Percentiles rank a stretch among this genome's conserved stretches.
Conservation (phyloP, 2,888 invertebrate genomes). For the Agrenia bidenticulata region DNA sequence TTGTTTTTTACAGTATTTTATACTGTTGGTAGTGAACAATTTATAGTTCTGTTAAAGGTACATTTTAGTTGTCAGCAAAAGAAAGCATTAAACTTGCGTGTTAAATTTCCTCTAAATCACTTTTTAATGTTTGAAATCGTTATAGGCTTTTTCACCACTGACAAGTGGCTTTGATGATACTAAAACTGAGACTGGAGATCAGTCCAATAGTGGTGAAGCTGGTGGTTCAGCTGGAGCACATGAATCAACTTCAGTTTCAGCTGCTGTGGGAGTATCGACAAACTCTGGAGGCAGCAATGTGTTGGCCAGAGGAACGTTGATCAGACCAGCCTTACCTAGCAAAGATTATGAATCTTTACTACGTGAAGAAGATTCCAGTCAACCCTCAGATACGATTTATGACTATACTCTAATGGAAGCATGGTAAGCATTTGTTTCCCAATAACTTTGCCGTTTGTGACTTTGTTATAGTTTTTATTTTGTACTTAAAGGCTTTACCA, state of each 20-base stretch:
- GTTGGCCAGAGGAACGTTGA: conserved; percentile 57
- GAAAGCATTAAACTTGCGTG: too few species aligned
- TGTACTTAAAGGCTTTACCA: conserved; percentile 75
- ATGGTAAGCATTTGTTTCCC: conserved; percentile 65
- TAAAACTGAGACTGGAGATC: conserved; percentile 41
- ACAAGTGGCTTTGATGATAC: conserved; percentile 48
- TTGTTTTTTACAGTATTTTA: too few species aligned
- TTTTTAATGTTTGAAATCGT: neutral
- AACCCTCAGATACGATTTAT: conserved; percentile 77
- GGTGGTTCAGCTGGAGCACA: conserved; percentile 1
- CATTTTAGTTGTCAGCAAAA: too few species aligned
- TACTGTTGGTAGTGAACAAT: too few species aligned
- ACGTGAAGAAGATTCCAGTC: conserved; percentile 70
- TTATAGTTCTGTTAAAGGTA: too few species aligned
- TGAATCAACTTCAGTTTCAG: neutral
- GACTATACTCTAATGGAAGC: conserved; percentile 82
- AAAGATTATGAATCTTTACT: conserved; percentile 77
- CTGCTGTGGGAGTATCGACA: neutral
- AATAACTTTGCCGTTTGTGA: neutral
- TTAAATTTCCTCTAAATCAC: too few species aligned
- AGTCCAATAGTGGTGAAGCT: conserved; percentile 15
- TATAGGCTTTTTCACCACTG: conserved; percentile 48
- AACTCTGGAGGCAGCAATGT: conserved; percentile 5
- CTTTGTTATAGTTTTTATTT: too few species aligned
- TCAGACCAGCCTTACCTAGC: conserved; percentile 75